A percentile compares a stretch with the other conserved stretches of the same genome.
Conservation (phyloP, 2,113 vertebrate species). For the Phyllostomus hastatus region DNA sequence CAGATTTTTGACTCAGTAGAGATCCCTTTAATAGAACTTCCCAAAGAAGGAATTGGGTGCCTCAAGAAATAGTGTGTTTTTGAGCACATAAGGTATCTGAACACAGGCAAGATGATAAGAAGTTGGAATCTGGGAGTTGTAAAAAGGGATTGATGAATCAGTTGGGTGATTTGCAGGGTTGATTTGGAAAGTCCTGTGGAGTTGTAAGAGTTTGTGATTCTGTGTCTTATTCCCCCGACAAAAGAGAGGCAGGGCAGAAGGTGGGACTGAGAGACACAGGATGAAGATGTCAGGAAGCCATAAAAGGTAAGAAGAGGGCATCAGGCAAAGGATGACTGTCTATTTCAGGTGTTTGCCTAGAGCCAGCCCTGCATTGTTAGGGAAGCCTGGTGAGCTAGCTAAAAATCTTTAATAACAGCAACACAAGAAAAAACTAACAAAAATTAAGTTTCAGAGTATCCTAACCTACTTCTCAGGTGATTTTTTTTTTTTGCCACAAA, state of each 20-base stretch:
- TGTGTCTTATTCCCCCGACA: neutral
- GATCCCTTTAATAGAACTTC: neutral
- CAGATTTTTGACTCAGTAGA: neutral
- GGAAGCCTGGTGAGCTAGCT: neutral
- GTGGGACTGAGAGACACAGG: neutral
- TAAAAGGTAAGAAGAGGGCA: neutral
- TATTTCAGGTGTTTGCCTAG: neutral
- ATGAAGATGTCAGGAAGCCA: neutral
- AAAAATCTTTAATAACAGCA: neutral
- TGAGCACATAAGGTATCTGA: neutral
- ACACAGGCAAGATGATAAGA: neutral
- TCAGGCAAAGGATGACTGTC: neutral
- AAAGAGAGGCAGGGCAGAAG: neutral
- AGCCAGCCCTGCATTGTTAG: neutral
- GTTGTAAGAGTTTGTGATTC: neutral
- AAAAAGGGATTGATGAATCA: conserved; percentile 9
- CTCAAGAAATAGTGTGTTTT: neutral
- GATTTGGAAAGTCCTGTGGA: neutral
- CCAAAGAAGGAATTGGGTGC: neutral
- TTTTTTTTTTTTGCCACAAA: neutral
- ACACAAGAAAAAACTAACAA: neutral
- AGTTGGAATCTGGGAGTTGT: neutral
- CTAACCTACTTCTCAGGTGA: neutral
- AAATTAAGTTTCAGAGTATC: neutral
- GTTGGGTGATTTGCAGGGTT: neutral